Evolutionary conservation across 2,888 invertebrate species (phyloP), one percentile per base, ranked within the genome.

Genomic region (Eremobia ochroleuca): DNA sequence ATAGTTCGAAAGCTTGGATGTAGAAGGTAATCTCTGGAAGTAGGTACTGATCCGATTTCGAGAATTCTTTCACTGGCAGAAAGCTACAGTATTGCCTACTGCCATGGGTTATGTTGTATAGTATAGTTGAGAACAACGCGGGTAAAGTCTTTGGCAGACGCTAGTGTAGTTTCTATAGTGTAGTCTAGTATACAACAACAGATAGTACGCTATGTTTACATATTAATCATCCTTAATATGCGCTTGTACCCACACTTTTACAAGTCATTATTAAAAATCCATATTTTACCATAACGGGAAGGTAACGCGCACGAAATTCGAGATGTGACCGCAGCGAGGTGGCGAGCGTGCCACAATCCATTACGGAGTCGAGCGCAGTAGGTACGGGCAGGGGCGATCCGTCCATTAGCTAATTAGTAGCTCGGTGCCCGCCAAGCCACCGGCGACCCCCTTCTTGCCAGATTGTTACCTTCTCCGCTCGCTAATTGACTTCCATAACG

Each of bases 371-470:
- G 61, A 78, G 74, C 76, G 84, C 86, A 75, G 83, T 86, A 85
- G 88, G 84, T 78, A 82, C 81, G 83, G 86, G 88, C 84, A 85
- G 87, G 82, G 90, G 90, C 91, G 87, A 73, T 86, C 90, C 77
- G 84, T 94, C 96, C 96, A 97, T 97, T 96, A 96, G 94, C 94
- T 96, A 97, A 97, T 96, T 96, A 96, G 92, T 92, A 87, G 89
- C 72, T 73, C 73, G 64, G 58, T 77, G 66, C 74, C 89, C 88
- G 88, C 89, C 91, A 91, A 70, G 66, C 89, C 88, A 89, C 88
- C 90, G 91, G 81, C 91, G 91, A 94, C 94, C 95, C 95, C 96
- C 95, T 96, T 95, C 95, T 94, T 94, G 89, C 94, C 95, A 96
- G 96, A 96, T 96, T 96, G 95, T 94, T 94, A 91, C 93, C 92